Conservation (phyloP, 2,113 vertebrate species). For the Aix galericulata region DNA sequence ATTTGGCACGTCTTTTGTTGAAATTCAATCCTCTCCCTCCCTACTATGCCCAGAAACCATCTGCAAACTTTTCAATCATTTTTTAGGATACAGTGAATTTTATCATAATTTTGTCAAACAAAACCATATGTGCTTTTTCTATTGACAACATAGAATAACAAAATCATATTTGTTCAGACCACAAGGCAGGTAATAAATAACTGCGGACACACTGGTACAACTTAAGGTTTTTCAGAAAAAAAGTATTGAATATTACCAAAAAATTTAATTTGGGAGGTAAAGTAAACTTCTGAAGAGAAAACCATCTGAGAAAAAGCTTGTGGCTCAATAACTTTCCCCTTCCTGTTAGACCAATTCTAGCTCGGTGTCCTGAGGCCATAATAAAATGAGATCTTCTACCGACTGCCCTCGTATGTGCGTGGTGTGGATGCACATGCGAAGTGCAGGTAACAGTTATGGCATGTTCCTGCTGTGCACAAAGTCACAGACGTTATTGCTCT, state of each 20-base stretch:
- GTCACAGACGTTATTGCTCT: not conserved
- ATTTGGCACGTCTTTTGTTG: conserved; percentile 77
- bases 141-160: conserved; percentile 78
- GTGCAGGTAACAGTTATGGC: not conserved
- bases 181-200: conserved; percentile 82
- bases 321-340: conserved; percentile 55
- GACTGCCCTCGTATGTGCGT: not conserved
- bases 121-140: conserved; percentile 80
- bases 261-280: conserved; percentile 76
- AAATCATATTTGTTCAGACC: conserved; percentile 82
- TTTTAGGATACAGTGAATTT: conserved; percentile 83
- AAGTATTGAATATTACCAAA: conserved; percentile 64
- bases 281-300: conserved; percentile 76
- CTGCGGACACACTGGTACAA: conserved; percentile 60
- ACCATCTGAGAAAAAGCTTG: conserved; percentile 60
- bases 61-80: conserved; percentile 83
- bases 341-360: conserved; percentile 23
- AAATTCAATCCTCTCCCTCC: conserved; percentile 70
- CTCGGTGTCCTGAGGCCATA: conserved; percentile 45
- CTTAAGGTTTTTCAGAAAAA: conserved; percentile 43
- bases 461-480: not conserved
- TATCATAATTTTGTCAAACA: conserved; percentile 82
- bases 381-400: conserved; percentile 19
- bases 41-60: conserved; percentile 67
- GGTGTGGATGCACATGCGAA: not conserved